Percentiles rank a stretch among this genome's conserved stretches.
Conservation (phyloP, 2,888 invertebrate genomes). For the Coelinius sp. region DNA sequence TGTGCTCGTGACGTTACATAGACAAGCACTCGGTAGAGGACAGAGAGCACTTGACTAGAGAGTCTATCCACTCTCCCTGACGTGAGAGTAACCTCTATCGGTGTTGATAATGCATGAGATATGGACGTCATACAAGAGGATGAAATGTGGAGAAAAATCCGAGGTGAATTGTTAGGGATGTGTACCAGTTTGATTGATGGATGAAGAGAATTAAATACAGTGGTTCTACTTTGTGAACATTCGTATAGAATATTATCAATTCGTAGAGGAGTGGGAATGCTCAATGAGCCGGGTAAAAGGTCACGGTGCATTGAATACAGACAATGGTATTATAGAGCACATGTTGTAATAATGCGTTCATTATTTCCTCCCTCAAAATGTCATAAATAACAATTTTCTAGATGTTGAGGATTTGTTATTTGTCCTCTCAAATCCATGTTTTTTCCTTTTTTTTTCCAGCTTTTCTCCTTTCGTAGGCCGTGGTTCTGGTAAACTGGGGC, state of each 20-base stretch:
- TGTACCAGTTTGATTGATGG: not conserved
- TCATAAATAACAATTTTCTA: not conserved
- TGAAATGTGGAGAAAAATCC: not conserved
- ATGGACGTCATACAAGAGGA: not conserved
- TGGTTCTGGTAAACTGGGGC: constrained; percentile 24
- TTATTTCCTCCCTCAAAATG: not conserved
- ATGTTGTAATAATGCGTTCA: not conserved
- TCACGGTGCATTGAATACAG: not conserved
- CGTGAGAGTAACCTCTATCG: not conserved
- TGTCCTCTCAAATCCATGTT: not conserved
- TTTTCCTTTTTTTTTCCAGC: not conserved
- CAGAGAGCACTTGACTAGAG: not conserved
- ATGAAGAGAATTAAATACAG: not conserved
- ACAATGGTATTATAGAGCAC: not conserved
- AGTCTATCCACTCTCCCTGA: not conserved
- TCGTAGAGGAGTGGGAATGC: not conserved
- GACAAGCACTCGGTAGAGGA: not conserved
- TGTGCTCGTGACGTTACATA: not conserved
- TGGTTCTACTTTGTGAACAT: not conserved
- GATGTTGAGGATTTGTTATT: not conserved
- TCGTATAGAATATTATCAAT: not conserved
- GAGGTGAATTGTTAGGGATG: not conserved
- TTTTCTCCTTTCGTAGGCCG: not conserved
- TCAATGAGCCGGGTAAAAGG: constrained; percentile 1
- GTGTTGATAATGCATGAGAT: not conserved